These are phyloP conservation scores for Drosophila sp. DNA, from an alignment of 1,140 invertebrate species.

Conservation along the genomic window DNA sequence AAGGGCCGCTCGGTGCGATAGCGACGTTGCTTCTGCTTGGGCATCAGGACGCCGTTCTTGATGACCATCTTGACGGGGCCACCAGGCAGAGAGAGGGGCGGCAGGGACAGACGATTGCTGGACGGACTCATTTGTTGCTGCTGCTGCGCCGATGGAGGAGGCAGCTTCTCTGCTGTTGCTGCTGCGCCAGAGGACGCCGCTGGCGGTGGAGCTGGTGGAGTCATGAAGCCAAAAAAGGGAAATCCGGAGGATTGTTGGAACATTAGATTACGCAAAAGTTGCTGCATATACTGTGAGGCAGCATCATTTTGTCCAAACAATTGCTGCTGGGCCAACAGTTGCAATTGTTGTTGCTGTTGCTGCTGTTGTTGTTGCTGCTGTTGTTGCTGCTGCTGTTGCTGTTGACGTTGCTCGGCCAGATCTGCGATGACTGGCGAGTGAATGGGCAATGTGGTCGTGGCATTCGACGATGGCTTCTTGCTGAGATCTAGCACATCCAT, in stretches of 20 bases:
- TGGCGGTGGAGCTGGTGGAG: slow-evolving; percentile 85
- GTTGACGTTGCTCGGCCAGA: slow-evolving; percentile 74
- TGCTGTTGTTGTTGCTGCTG: slow-evolving; percentile 84
- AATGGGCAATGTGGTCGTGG: slow-evolving; percentile 84
- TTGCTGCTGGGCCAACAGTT: slow-evolving; percentile 82
- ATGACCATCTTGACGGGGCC: slow-evolving; percentile 94
- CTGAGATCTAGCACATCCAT: slow-evolving; percentile 94
- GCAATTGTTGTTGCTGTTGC: slow-evolving; percentile 83
- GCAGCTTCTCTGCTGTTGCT: slow-evolving; percentile 52
- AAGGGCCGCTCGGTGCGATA: slow-evolving; percentile 96
- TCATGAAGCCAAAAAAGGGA: slow-evolving; percentile 83
- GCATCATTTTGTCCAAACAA: slow-evolving; percentile 84
- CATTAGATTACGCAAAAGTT: slow-evolving; percentile 84
- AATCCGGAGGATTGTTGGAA: slow-evolving; percentile 84
- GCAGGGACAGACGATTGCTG: background rate
- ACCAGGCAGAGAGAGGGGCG: slow-evolving; percentile 37
- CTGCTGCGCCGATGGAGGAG: background rate
- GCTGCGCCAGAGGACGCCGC: slow-evolving; percentile 83
- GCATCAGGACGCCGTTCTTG: slow-evolving; percentile 94
- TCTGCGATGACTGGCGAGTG: slow-evolving; percentile 16
- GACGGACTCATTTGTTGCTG: slow-evolving; percentile 28
- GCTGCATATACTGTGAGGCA: slow-evolving; percentile 84
- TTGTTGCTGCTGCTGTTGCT: slow-evolving; percentile 85
- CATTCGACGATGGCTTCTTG: slow-evolving; percentile 85
- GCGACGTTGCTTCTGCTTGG: slow-evolving; percentile 94